A percentile compares a stretch with the other conserved stretches of the same genome.
Evolutionary conservation across 2,888 invertebrate genomes (phyloP).

Genomic region (Scaptomyza tumidula): DNA sequence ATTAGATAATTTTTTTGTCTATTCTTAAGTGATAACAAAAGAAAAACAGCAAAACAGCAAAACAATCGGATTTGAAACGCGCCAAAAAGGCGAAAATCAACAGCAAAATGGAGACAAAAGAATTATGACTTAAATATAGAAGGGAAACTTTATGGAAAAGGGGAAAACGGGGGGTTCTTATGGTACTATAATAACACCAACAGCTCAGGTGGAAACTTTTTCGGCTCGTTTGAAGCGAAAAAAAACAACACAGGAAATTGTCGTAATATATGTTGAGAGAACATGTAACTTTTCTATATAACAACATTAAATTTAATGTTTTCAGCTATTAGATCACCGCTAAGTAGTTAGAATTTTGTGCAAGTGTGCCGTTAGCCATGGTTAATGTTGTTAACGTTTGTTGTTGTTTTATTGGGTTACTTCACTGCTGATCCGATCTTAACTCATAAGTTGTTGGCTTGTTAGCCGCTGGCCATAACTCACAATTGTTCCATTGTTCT

Average conservation of each 20-base stretch:
- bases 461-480: conserved; percentile 50
- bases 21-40: background rate
- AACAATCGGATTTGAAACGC: conserved; percentile 53
- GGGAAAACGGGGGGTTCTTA: background rate
- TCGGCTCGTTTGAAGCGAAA: conserved; percentile 34
- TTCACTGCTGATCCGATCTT: conserved; percentile 29
- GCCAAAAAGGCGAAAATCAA: conserved; percentile 37
- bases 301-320: conserved; percentile 38
- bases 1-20: conserved; percentile 13
- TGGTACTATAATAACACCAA: conserved; percentile 44
- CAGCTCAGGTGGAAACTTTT: conserved; percentile 24
- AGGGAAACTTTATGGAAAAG: background rate
- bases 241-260: conserved; percentile 43
- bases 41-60: background rate
- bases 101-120: conserved; percentile 32
- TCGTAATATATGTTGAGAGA: conserved; percentile 19
- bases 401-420: conserved; percentile 34
- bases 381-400: background rate
- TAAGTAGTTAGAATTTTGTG: conserved; percentile 33
- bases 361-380: conserved; percentile 34
- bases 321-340: conserved; percentile 52
- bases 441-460: conserved; percentile 26
- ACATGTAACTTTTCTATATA: too few species aligned
- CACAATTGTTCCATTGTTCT: conserved; percentile 66
- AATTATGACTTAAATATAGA: conserved; percentile 27